Conservation (phyloP, 2,797 vertebrate genomes). For the Hemibagrus guttatus region DNA sequence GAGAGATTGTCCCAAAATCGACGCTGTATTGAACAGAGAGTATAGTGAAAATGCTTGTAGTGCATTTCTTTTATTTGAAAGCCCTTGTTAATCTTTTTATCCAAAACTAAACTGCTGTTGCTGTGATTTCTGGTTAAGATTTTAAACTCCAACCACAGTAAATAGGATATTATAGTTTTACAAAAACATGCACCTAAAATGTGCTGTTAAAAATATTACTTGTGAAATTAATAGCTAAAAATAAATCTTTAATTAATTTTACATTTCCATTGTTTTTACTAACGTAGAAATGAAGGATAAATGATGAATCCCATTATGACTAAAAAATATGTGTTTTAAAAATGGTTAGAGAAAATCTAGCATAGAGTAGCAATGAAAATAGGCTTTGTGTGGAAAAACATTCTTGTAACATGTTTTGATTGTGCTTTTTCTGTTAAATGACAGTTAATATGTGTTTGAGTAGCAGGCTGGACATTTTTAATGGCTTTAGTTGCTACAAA, state of each 20-base stretch:
- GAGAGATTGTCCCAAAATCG: not conserved
- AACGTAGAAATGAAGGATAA: not conserved
- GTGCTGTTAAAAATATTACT: not conserved
- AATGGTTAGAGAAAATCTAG: not conserved
- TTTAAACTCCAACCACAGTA: not conserved
- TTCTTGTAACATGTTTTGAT: not conserved
- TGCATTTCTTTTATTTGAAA: slow-evolving; percentile 5
- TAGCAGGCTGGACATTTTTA: too few relatives aligned
- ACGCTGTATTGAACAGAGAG: not conserved
- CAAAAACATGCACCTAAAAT: not conserved
- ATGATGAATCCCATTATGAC: not conserved
- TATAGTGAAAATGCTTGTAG: slow-evolving; percentile 10
- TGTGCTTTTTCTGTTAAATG: not conserved
- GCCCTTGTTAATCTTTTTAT: not conserved
- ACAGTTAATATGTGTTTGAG: not conserved
- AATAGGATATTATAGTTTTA: not conserved
- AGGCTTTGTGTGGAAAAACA: not conserved
- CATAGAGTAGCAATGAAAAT: not conserved
- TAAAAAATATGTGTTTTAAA: not conserved
- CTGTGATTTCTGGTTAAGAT: not conserved
- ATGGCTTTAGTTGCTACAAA: not conserved
- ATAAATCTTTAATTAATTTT: not conserved
- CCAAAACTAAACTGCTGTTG: slow-evolving; percentile 1
- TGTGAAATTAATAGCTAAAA: not conserved
- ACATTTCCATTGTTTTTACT: not conserved